Base-by-base conservation (phyloP, 2,888 invertebrate species). In the Leptinotarsa tumamoca region DNA sequence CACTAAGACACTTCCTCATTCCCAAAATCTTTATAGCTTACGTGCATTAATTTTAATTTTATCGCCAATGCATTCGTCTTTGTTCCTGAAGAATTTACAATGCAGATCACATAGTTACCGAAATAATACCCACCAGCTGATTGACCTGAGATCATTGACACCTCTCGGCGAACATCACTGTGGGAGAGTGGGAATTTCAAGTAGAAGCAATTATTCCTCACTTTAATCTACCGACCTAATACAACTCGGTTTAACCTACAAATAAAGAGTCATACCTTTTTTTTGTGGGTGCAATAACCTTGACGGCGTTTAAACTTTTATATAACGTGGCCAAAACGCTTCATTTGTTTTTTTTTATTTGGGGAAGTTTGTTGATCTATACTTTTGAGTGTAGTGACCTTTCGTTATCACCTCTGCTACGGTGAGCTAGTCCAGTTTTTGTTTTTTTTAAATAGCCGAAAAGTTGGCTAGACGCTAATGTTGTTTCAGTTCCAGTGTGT, bases 131-230 rank as follows among this genome's bases (percentile, higher is more conserved):
- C 71, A 72, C 78, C 80, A 79, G 81, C 82, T 80, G 79, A 80
- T 77, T 79, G 78, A 76, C 79, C 78, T 70, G 80, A 85, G 87
- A 86, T 85, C 88, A 86, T 86, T 88, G 88, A 88, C 88, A 86
- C 85, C 75, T 79, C 81, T 79, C 80, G 82, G 84, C 82, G 85
- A 83, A 82, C 82, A 81, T 79, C 80, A 81, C 78, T 79, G 79
- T 76, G 72, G 71, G 76, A 74, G 76, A 75, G 75, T 72, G 73
- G 77, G 74, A n/a, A 78, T 73, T 79, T 78, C 68, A 68, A 80
- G 79, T 33, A 82, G 80, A 82, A 82, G n/a, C 68, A 73, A 51
- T 76, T 50, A 70, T 70, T 71, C 67, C 71, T 68, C 63, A n/a
- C 63, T 23, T 61, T 63, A 63, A 63, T 63, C 63, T 43, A 43